phyloP scores from a whole-genome alignment of 1,140 invertebrate genomes.

The Ditylenchus dipsaci region DNA sequence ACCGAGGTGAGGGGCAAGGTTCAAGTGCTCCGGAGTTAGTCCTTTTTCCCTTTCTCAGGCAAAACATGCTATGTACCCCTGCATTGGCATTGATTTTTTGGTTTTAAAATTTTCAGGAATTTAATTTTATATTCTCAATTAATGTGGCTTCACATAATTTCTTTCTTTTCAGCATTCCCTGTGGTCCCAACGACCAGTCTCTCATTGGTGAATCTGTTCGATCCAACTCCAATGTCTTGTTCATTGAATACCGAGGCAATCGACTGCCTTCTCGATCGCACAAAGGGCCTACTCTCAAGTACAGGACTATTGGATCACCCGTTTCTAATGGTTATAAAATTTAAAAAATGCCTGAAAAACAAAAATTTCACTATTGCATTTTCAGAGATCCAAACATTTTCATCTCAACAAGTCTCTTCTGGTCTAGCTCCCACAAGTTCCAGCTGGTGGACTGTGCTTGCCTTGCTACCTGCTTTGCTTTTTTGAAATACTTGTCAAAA shows the following conservation, averaged over 20 bases:
- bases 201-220: neutral
- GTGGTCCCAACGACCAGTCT: neutral
- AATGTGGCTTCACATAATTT: neutral
- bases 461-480: no score
- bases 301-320: neutral
- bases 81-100: neutral
- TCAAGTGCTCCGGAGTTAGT: no score
- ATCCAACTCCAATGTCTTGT: neutral
- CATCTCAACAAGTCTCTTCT: no score
- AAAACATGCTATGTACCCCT: neutral
- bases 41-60: no score
- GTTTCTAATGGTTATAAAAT: no score
- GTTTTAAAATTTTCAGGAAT: neutral
- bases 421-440: no score
- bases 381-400: no score
- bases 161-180: conserved; percentile 6
- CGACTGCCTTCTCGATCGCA: neutral
- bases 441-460: no score
- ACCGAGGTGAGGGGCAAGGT: no score
- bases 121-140: neutral
- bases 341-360: no score
- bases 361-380: no score
- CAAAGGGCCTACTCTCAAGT: conserved; percentile 3
- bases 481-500: no score
- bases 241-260: conserved; percentile 5